Evolutionary conservation across 1,140 invertebrate genomes (phyloP).

Genomic region (Eriosoma lanigerum): DNA sequence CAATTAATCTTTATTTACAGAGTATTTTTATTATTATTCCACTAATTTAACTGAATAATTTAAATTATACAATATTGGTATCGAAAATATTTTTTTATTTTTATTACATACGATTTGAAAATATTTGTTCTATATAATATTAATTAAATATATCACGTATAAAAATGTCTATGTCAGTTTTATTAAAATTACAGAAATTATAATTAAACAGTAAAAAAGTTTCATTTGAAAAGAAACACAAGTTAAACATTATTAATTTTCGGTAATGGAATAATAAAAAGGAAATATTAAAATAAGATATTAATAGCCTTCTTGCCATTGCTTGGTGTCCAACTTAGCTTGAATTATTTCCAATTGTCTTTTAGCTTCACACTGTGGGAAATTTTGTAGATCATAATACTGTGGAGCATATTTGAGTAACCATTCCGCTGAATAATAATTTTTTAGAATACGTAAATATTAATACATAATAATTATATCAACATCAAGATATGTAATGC

Average conservation of each 20-base stretch:
- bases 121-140: constrained; percentile 38
- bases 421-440: constrained; percentile 77
- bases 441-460: background rate
- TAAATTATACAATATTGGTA: background rate
- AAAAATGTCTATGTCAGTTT: background rate
- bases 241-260: background rate
- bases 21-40: background rate
- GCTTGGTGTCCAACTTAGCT: constrained; percentile 79
- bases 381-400: constrained; percentile 97
- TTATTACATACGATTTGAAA: background rate
- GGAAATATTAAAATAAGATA: background rate
- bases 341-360: constrained; percentile 85
- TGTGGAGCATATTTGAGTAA: constrained; percentile 92
- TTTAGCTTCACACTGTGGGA: constrained; percentile 96
- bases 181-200: background rate
- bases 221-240: background rate
- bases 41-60: background rate
- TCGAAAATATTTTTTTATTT: background rate
- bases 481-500: too few relatives aligned
- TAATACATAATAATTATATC: background rate
- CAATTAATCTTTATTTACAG: constrained; percentile 23
- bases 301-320: constrained; percentile 85
- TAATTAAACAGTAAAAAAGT: background rate
- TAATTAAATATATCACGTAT: background rate
- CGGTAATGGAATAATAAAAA: constrained; percentile 38